Evolutionary conservation across 2,797 vertebrate species (phyloP).

Genomic region (Allobates femoralis): DNA sequence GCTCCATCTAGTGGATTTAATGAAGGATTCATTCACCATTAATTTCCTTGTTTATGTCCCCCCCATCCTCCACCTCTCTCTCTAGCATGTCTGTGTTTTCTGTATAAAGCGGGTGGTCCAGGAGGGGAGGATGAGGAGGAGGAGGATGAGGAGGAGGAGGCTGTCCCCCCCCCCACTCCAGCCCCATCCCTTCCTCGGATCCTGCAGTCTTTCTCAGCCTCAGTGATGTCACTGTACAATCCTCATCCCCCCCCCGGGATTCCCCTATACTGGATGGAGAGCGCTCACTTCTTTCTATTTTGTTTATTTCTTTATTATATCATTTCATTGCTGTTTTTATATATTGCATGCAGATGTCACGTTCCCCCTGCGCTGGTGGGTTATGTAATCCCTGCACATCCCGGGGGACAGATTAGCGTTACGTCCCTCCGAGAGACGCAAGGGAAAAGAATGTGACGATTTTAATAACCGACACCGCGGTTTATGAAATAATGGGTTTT

Average conservation of each 20-base stretch:
- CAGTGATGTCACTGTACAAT: slow-evolving; percentile 49
- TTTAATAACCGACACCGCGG: neutral
- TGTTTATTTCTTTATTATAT: neutral
- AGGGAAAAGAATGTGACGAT: neutral
- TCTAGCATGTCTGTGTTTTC: slow-evolving; percentile 57
- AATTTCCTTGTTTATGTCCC: slow-evolving; percentile 56
- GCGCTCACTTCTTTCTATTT: neutral
- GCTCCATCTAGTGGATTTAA: slow-evolving; percentile 63
- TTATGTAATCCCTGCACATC: slow-evolving; percentile 8
- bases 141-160: neutral
- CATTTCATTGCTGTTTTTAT: neutral
- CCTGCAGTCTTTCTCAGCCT: slow-evolving; percentile 54
- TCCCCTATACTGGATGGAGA: slow-evolving; percentile 12
- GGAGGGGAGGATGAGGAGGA: slow-evolving; percentile 33
- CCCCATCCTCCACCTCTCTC: slow-evolving; percentile 35
- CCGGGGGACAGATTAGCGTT: slow-evolving; percentile 18
- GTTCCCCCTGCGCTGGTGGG: neutral
- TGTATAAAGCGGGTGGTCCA: slow-evolving; percentile 59
- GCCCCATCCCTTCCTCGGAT: slow-evolving; percentile 17
- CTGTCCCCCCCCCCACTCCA: slow-evolving; percentile 1
- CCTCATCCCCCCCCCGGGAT: slow-evolving; percentile 36
- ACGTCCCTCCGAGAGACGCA: slow-evolving; percentile 5
- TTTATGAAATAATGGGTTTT: neutral
- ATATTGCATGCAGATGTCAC: neutral
- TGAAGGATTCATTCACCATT: slow-evolving; percentile 58